Evolutionary conservation across 1,140 invertebrate genomes (phyloP), one percentile per base, ranked within the genome.

Genomic region (Mycetomoellerius zeteki): DNA sequence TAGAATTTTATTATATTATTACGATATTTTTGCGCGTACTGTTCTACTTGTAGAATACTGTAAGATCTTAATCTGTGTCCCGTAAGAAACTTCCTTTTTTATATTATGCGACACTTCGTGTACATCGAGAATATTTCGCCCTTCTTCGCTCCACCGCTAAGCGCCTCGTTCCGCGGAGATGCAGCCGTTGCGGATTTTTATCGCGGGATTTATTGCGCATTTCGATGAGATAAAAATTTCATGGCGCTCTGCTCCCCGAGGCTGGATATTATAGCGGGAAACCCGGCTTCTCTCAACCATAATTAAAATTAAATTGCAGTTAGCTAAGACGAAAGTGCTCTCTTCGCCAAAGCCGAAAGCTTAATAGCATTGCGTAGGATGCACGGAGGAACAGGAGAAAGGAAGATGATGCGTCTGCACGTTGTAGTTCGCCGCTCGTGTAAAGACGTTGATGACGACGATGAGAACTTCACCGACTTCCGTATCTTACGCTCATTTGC

Each of bases 191-290:
- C 54, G 69, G 67, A 82, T 56, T 86, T 88, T 86, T 88, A 80
- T 86, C 77, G 30, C 50, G 24, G 30, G 75, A 73, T 78, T 86
- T 86, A 88, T 81, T 65, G 60, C 87, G 67, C 52, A 65, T 71
- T 58, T 87, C 60, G 82, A 78, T 86, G 73, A 62, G 76, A 88
- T 86, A 72, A 88, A 86, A 73, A 88, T 88, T 88, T 86, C 78
- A 86, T 56, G 71, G 37, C 56, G 58, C 47, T 14, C 30, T 10
- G 56, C 71, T 73, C 73, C 33, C 47, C 21, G 54, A 14, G 37
- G 60, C 30, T 54, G 75, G 58, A 85, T 85, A 78, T 65, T 78
- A 80, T 64, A 80, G 50, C 71, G 47, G 56, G 50, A 27, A 85
- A 78, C 54, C 43, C 56, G 37, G 72, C 43, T 85, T 37, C 56